phyloP scores from a whole-genome alignment of 2,797 vertebrate genomes.

The Pagetopsis macropterus region DNA sequence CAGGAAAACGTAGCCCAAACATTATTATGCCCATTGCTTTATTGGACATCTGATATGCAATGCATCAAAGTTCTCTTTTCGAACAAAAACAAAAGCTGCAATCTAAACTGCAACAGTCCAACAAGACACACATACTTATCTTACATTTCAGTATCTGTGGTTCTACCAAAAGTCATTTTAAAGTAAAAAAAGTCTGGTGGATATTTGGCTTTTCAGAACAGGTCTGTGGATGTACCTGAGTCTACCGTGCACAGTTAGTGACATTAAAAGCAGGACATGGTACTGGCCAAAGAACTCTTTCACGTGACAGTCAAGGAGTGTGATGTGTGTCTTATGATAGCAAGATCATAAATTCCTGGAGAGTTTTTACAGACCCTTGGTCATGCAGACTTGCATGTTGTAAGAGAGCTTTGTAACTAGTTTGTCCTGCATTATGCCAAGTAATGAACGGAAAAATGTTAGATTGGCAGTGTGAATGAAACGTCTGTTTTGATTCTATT shows the following conservation, averaged over 20 bases:
- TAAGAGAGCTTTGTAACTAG: not conserved
- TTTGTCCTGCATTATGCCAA: not conserved
- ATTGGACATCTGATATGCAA: not conserved
- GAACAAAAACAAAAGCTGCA: not conserved
- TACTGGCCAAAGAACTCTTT: conserved; percentile 18
- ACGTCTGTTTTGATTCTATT: not conserved
- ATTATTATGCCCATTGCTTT: not conserved
- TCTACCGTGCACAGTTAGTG: conserved; percentile 10
- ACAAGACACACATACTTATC: not conserved
- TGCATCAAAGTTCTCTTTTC: not conserved
- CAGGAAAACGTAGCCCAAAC: not conserved
- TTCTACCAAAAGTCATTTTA: not conserved
- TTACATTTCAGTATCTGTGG: not conserved
- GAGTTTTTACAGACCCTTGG: not conserved
- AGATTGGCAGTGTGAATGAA: not conserved
- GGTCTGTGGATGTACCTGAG: conserved; percentile 9
- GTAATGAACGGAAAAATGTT: not conserved
- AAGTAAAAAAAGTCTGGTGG: not conserved
- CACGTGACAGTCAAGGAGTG: conserved; percentile 15
- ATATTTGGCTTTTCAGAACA: conserved; percentile 8
- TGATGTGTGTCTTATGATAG: conserved; percentile 31
- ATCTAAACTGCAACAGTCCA: not conserved
- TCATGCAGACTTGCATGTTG: not conserved
- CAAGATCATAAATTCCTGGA: conserved; percentile 25
- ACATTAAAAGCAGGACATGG: not conserved